Base-by-base conservation (phyloP, 2,113 vertebrate species). In the Alexandromys fortis region DNA sequence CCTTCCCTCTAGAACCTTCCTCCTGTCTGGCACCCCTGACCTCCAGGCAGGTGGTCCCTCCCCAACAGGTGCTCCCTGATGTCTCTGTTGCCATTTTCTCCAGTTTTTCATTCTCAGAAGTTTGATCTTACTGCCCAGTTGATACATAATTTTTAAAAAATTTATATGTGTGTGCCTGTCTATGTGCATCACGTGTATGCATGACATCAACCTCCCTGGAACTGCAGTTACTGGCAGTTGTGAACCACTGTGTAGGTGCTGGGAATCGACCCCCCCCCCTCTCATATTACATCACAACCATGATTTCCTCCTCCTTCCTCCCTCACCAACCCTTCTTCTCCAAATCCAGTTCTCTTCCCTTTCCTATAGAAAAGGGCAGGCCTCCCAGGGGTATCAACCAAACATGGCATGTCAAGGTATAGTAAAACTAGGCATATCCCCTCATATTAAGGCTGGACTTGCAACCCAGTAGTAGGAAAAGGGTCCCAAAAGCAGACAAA, bases 11-110 rank as follows among this genome's bases (percentile, higher is more conserved):
- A 1, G 61, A 85, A 3, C 63, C 33, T 82, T 65, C 73, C 55
- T 47, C 0, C 35, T n/a, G 38, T 45, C 75, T 1, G 5, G 5
- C 14, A 17, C 8, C 68, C 1, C 13, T 47, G 5, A 17, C 24
- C 61, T 5, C 24, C 21, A 58, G 55, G 12, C 30, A 49, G 65
- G 49, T 38, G 0, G 6, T 26, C 4, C 70, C 30, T 72, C 55
- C 38, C n/a, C 35, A 38, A 26, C 17, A 89, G 63, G 70, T 17
- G 33, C 21, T 55, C 16, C 10, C 4, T 38, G 85, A 38, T 45
- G 9, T 22, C 22, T 21, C 52, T n/a, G 13, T 14, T 47, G 5
- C 45, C 11, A 1, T 65, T 30, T 70, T 19, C 16, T 45, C 58
- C 13, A 1, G 0, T 35, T 30, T 42, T 16, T 61, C 83, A 42